These are phyloP conservation scores for Sinotaia quadrata DNA, from an alignment of 2,888 invertebrate species.

Conservation along the genomic window DNA sequence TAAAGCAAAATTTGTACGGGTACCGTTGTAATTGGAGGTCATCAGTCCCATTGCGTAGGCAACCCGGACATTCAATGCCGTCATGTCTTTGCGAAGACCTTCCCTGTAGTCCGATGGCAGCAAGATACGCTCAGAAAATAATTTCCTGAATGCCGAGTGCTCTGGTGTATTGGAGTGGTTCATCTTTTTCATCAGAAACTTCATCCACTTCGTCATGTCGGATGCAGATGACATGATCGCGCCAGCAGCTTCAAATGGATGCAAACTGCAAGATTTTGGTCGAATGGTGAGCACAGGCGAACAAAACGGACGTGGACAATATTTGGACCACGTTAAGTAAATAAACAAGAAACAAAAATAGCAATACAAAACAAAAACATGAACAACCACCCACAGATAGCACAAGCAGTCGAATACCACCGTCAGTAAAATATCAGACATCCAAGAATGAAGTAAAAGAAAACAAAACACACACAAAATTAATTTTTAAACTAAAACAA, in stretches of 20 bases:
- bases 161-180: neutral
- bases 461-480: no score
- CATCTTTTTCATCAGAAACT: constrained; percentile 2
- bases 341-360: no score
- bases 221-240: constrained; percentile 25
- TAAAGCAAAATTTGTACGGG: no score
- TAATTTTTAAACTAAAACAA: no score
- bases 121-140: constrained; percentile 15
- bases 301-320: no score
- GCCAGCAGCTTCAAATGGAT: constrained; percentile 19
- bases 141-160: neutral
- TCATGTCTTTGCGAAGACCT: neutral
- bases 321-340: no score
- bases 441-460: no score
- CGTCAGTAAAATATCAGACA: no score
- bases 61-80: neutral
- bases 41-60: constrained; percentile 23
- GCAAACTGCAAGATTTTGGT: constrained; percentile 2
- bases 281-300: no score
- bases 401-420: no score
- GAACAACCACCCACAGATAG: no score
- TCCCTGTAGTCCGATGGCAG: constrained; percentile 4
- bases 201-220: constrained; percentile 23
- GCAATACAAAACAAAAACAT: no score
- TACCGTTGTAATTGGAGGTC: constrained; percentile 12